Percentiles rank a stretch among this genome's conserved stretches.
phyloP scores from a whole-genome alignment of 2,888 invertebrate genomes.

The Drosophila buzzatii region DNA sequence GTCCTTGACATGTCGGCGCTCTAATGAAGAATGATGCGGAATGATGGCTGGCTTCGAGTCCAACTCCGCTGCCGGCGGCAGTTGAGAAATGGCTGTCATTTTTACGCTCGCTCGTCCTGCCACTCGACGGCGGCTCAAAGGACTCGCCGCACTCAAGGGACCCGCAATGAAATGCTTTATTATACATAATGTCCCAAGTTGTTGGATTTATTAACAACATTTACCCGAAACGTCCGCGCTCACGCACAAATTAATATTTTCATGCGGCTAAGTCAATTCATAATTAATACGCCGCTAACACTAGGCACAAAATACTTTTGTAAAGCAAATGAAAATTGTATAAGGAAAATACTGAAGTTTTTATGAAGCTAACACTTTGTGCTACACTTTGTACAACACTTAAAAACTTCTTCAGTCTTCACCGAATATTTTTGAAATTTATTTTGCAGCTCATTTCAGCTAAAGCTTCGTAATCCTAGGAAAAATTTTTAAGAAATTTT shows the following conservation, averaged over 20 bases:
- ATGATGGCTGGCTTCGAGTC: conserved; percentile 7
- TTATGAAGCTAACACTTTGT: too few species aligned
- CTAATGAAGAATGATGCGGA: conserved; percentile 74
- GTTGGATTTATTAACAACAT: conserved; percentile 34
- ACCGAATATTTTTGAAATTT: too few species aligned
- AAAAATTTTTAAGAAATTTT: too few species aligned
- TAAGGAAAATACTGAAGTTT: not conserved
- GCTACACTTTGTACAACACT: too few species aligned
- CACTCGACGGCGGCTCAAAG: conserved; percentile 17
- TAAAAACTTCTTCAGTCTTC: too few species aligned
- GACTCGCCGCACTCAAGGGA: conserved; percentile 53
- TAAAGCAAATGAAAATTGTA: not conserved
- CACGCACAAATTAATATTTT: not conserved
- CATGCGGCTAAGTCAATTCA: not conserved
- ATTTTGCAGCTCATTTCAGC: too few species aligned
- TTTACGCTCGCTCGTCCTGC: conserved; percentile 11
- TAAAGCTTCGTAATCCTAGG: too few species aligned
- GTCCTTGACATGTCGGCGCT: conserved; percentile 68
- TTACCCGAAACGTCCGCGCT: not conserved
- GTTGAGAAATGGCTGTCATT: conserved; percentile 47
- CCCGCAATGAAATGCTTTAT: conserved; percentile 57
- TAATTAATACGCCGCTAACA: conserved; percentile 4
- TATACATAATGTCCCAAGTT: conserved; percentile 43
- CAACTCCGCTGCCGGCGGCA: conserved; percentile 8
- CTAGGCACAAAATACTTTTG: not conserved